Base-by-base conservation (phyloP, 1,140 invertebrate species). In the Bombus sibiricus region DNA sequence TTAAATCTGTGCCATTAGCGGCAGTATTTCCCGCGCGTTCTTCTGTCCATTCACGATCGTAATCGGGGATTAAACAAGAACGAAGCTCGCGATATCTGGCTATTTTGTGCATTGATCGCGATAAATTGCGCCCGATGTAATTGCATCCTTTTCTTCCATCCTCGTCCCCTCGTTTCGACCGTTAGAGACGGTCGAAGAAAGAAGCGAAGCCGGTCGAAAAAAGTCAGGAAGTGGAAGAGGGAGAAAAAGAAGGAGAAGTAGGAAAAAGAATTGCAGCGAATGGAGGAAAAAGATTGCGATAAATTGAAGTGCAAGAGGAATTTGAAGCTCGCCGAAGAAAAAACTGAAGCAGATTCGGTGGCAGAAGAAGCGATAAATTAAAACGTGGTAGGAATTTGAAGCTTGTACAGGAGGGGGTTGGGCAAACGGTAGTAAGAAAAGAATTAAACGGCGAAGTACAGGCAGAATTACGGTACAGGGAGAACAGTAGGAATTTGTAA, bases 121-220 rank as follows among this genome's bases (percentile, higher is more conserved):
- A 85, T 89, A 89, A 89, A 89, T 89, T 86, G 43, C 76, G 74
- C 25, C 75, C 75, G 75, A 43, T 84, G 82, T 84, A 84, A 78
- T 84, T 79, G 69, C 83, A 28, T 69, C 41, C 32, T 39, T 41
- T 59, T 39, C 37, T 34, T n/a, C 53, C 32, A 37, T 32, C 10
- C 64, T 37, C 32, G 66, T 25, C 22, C 25, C 2, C 57, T 32
- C 47, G 43, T 34, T 66, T 64, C n/a, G 64, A 34, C 13, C 34
- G n/a, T 66, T 32, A 8, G n/a, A 22, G 18, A 22, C 47, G 18
- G 18, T 53, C 18, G 47, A 53, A 53, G 47, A 53, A 53, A 53
- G 47, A 22, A 53, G 62, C n/a, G n/a, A 32, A 8, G 5, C 39
- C 32, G 53, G 32, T 2, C 1, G 69, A n/a, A 39, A 39, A 72